Base-by-base conservation (phyloP, 2,113 vertebrate species). In the Brevimyrus niger region DNA sequence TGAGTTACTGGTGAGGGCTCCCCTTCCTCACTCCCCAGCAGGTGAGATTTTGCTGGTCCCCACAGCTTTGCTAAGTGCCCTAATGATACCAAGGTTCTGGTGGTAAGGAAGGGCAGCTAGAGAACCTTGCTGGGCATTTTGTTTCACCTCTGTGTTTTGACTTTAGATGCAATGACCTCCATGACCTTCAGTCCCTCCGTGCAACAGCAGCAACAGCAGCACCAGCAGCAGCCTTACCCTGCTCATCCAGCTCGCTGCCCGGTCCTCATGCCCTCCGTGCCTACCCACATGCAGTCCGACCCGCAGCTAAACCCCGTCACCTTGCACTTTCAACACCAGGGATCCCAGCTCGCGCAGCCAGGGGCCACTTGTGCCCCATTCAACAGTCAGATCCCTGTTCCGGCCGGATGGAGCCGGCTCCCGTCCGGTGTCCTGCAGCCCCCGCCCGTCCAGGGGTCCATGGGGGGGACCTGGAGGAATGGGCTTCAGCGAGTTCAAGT, bases 361-460 rank as follows among this genome's bases (percentile, higher is more conserved):
- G 27, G 61, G 10, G 61, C 10, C 61, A 31, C 61, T 31, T 27
- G 10, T 31, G 61, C 61, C 31, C 61, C 27, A 13, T 69, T 31
- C 61, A 4, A 15, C n/a, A 27, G 31, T 27, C 61, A 69, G n/a
- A 31, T 69, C 2, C 61, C 61, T 6, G 27, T 69, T 31, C 97
- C 98, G 91, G 95, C 97, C 91, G 97, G 97, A 92, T 99, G 98
- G 98, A 98, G 98, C 94, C 98, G 98, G 94, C 94, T 98, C 93
- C 95, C 97, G 87, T 96, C 97, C 86, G 98, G 97, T 90, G 96
- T 97, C 89, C 96, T 98, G 88, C 98, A 98, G 93, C 96, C 97
- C 93, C 96, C 96, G 87, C 95, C 96, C 83, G 94, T 95, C 89
- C 98, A 98, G 94, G 97, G 96, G 90, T 93, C 96, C 87, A 80